These are phyloP conservation scores for Pammene fasciana DNA, from an alignment of 2,888 invertebrate genomes.

Conservation along the genomic window DNA sequence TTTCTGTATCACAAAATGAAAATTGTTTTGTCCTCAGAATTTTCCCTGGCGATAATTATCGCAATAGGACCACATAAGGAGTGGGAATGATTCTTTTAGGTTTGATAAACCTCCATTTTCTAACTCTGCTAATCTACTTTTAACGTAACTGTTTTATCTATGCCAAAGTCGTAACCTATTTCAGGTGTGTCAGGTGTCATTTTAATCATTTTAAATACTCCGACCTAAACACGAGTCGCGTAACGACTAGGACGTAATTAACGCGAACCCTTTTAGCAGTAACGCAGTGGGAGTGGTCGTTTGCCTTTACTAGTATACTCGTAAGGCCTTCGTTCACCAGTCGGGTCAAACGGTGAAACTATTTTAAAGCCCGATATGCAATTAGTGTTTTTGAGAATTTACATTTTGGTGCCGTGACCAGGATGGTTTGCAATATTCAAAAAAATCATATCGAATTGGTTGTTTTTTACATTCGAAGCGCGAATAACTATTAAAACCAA, in stretches of 20 bases:
- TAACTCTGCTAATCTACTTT: background rate
- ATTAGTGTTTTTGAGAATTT: slow-evolving; percentile 13
- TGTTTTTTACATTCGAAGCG: too few species aligned
- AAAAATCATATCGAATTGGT: background rate
- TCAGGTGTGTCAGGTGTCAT: slow-evolving; percentile 35
- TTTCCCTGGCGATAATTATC: too few species aligned
- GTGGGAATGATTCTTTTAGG: too few species aligned
- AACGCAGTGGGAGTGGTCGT: slow-evolving; percentile 63
- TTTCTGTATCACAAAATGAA: too few species aligned
- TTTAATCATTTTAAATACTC: slow-evolving; percentile 54
- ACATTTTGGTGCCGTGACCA: slow-evolving; percentile 14
- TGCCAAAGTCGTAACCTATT: slow-evolving; percentile 2
- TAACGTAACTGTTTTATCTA: background rate
- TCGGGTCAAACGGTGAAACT: slow-evolving; percentile 18
- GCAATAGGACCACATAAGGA: too few species aligned
- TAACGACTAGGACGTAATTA: slow-evolving; percentile 68
- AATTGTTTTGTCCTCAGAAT: too few species aligned
- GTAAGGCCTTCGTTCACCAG: slow-evolving; percentile 48
- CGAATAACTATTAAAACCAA: too few species aligned
- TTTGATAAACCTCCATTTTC: too few species aligned
- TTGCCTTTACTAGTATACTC: slow-evolving; percentile 59
- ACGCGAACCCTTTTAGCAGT: slow-evolving; percentile 73
- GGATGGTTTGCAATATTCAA: background rate
- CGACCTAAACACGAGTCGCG: slow-evolving; percentile 25
- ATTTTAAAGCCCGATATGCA: slow-evolving; percentile 22